A percentile compares a stretch with the other conserved stretches of the same genome.
phyloP scores from a whole-genome alignment of 30 jellyfish, hydroid and myxozoan species.

The Cassiopea andromeda region DNA sequence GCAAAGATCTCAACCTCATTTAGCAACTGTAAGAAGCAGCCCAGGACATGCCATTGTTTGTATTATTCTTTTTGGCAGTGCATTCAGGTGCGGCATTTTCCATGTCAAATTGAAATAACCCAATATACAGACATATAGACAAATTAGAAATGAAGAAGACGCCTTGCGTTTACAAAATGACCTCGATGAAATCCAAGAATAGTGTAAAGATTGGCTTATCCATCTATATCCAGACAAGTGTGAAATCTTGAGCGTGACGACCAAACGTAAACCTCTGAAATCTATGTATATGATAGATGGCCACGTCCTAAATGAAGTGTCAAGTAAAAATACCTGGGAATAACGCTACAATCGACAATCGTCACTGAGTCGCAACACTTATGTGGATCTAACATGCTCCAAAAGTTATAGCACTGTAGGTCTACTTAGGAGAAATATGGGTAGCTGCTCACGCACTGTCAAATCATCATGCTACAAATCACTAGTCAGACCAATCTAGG shows the following conservation, averaged over 20 bases:
- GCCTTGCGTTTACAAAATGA: conserved; percentile 4
- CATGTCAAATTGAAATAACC: too few relatives aligned
- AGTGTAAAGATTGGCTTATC: conserved; percentile 22
- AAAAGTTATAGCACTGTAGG: conserved; percentile 27
- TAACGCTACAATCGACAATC: conserved; percentile 19
- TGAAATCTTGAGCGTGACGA: conserved; percentile 19
- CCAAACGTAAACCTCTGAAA: background rate
- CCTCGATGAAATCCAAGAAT: conserved; percentile 13
- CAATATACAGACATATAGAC: too few relatives aligned
- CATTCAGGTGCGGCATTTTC: too few relatives aligned
- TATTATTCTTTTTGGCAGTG: too few relatives aligned
- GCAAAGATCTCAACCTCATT: too few relatives aligned
- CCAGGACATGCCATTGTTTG: too few relatives aligned
- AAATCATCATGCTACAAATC: conserved; percentile 24
- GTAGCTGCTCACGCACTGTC: conserved; percentile 24
- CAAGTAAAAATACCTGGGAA: conserved; percentile 29
- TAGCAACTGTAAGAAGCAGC: too few relatives aligned
- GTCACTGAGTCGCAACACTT: conserved; percentile 2
- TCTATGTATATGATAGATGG: conserved; percentile 34
- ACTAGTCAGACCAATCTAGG: conserved; percentile 44
- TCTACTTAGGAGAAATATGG: conserved; percentile 51
- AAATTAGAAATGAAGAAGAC: too few relatives aligned
- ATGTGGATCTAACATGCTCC: conserved; percentile 11
- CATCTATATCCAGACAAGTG: conserved; percentile 24
- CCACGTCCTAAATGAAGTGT: conserved; percentile 22